These are phyloP conservation scores for Aphelenchoides bicaudatus DNA, from an alignment of 2,888 invertebrate genomes.

Conservation along the genomic window DNA sequence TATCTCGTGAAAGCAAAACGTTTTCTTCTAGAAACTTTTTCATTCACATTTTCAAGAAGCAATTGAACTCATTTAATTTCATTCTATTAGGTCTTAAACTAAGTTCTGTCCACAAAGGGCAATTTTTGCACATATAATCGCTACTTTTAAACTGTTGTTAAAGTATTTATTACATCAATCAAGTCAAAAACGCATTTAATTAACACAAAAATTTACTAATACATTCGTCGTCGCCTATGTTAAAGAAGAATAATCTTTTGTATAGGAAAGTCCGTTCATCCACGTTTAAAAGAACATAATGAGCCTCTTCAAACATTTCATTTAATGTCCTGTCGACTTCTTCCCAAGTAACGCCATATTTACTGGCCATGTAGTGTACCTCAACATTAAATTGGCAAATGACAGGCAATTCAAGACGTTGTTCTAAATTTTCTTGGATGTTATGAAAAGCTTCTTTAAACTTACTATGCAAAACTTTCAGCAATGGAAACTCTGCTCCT, in stretches of 20 bases:
- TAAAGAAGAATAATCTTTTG: neutral
- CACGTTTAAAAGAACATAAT: neutral
- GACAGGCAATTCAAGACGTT: neutral
- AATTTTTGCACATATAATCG: too few relatives aligned
- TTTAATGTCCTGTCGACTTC: conserved; percentile 5
- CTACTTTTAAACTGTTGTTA: too few relatives aligned
- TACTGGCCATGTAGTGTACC: neutral
- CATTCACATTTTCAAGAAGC: too few relatives aligned
- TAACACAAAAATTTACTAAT: conserved; percentile 9
- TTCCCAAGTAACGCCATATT: neutral
- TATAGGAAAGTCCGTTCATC: neutral
- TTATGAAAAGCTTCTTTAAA: neutral
- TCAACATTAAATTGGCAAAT: conserved; percentile 12
- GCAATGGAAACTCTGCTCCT: conserved; percentile 5
- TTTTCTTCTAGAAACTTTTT: too few relatives aligned
- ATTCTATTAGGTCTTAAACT: too few relatives aligned
- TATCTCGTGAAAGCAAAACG: too few relatives aligned
- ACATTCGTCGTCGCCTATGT: conserved; percentile 2
- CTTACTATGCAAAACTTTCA: conserved; percentile 5
- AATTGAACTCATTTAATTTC: too few relatives aligned
- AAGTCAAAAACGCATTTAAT: too few relatives aligned
- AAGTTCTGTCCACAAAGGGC: too few relatives aligned
- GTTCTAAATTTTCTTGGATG: too few relatives aligned
- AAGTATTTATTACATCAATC: too few relatives aligned
- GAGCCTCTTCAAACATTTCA: neutral